Percentiles rank a stretch among this genome's conserved stretches.
Evolutionary conservation across 2,888 invertebrate species (phyloP).

Genomic region (Sisyra nigra): DNA sequence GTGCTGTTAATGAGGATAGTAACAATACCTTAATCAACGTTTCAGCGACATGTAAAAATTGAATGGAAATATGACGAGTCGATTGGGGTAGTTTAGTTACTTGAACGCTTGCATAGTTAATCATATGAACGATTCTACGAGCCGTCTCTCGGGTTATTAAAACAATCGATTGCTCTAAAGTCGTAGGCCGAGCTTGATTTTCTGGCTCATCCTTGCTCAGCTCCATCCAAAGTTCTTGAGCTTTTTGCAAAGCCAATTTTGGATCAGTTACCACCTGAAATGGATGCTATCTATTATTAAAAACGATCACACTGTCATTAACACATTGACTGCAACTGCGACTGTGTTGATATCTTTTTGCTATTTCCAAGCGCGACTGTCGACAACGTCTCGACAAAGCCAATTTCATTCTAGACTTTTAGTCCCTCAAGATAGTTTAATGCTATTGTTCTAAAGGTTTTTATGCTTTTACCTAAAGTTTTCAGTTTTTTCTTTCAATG

Average conservation of each 20-base stretch:
- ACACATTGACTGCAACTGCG: not conserved
- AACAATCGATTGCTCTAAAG: conserved; percentile 60
- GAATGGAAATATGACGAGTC: conserved; percentile 26
- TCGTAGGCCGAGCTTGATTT: conserved; percentile 67
- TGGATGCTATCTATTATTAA: conserved; percentile 6
- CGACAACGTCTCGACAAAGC: too few relatives aligned
- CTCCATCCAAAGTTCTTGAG: conserved; percentile 50
- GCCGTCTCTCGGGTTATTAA: conserved; percentile 63
- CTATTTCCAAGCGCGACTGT: too few relatives aligned
- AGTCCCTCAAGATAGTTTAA: too few relatives aligned
- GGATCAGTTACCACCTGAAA: conserved; percentile 63
- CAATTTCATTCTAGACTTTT: too few relatives aligned
- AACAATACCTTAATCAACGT: conserved; percentile 44
- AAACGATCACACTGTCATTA: not conserved
- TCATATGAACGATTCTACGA: conserved; percentile 57
- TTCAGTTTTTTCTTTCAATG: too few relatives aligned
- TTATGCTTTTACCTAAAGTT: too few relatives aligned
- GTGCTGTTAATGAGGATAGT: too few relatives aligned
- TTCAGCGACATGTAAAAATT: conserved; percentile 40
- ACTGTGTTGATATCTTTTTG: too few relatives aligned
- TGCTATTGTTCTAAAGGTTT: too few relatives aligned
- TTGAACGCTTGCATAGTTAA: conserved; percentile 48
- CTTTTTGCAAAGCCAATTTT: conserved; percentile 53
- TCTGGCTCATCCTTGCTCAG: conserved; percentile 67
- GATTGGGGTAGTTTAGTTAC: conserved; percentile 37